These are phyloP conservation scores for Drosophila burlai DNA, from an alignment of 1,140 invertebrate genomes.

Conservation along the genomic window DNA sequence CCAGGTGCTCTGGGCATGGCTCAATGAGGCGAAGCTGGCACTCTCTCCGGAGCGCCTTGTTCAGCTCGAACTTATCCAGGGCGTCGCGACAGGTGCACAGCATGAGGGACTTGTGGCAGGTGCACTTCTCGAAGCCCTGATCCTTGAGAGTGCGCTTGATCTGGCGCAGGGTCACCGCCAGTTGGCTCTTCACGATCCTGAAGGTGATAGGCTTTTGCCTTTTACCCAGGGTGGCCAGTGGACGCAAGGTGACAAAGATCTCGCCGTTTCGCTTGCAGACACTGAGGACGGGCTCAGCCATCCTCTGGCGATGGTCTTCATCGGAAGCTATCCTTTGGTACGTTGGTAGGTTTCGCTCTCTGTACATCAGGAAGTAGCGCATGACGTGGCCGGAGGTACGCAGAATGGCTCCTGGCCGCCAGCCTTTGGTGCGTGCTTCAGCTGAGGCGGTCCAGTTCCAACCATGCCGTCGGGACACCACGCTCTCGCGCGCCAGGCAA, in stretches of 20 bases:
- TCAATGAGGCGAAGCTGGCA: constrained; percentile 42
- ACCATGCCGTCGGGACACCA: constrained; percentile 65
- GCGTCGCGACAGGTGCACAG: constrained; percentile 66
- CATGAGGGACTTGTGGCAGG: constrained; percentile 65
- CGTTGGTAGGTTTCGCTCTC: constrained; percentile 8
- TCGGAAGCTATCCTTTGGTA: constrained; percentile 4
- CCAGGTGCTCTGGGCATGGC: constrained; percentile 44
- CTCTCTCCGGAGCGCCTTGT: constrained; percentile 50
- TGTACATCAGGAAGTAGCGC: constrained; percentile 60
- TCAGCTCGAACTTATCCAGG: constrained; percentile 56
- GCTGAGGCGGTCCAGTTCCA: constrained; percentile 65
- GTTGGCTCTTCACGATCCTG: constrained; percentile 67
- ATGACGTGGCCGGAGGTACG: constrained; percentile 65
- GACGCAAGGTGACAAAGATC: constrained; percentile 65
- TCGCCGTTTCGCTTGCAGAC: constrained; percentile 72
- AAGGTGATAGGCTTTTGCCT: constrained; percentile 75
- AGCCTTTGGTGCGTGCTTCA: constrained; percentile 50
- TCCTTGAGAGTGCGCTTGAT: constrained; percentile 59
- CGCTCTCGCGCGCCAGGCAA: constrained; percentile 27
- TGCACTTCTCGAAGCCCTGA: constrained; percentile 73
- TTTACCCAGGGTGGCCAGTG: constrained; percentile 29
- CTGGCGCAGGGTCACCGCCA: constrained; percentile 34
- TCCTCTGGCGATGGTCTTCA: not conserved
- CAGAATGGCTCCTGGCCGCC: constrained; percentile 70
- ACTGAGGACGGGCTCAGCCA: constrained; percentile 43